phyloP scores from a whole-genome alignment of 2,888 invertebrate species.

The Chymomyza fuscimana region DNA sequence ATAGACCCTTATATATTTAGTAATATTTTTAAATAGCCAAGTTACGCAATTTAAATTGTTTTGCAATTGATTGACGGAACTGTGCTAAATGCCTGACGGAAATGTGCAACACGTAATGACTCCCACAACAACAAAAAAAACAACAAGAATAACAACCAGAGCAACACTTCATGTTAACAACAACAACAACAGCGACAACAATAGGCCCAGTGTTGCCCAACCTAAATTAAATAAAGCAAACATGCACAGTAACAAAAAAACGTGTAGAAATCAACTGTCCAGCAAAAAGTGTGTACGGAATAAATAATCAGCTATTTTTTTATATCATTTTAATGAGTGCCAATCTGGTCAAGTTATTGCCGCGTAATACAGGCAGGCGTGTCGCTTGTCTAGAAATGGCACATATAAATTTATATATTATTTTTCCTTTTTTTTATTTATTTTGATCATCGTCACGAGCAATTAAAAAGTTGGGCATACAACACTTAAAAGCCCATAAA shows the following conservation, averaged over 20 bases:
- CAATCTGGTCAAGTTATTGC: slow-evolving; percentile 17
- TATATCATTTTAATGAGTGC: slow-evolving; percentile 57
- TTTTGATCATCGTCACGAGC: slow-evolving; percentile 26
- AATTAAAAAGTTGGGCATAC: slow-evolving; percentile 28
- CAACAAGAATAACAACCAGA: slow-evolving; percentile 20
- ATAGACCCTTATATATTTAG: background rate
- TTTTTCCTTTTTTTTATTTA: background rate
- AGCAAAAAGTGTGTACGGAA: slow-evolving; percentile 41
- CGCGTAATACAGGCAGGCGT: slow-evolving; percentile 63
- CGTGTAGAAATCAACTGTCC: slow-evolving; percentile 43
- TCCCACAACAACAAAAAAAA: background rate
- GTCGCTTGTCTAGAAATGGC: slow-evolving; percentile 54
- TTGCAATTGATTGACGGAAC: slow-evolving; percentile 63
- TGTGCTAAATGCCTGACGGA: slow-evolving; percentile 48
- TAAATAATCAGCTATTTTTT: slow-evolving; percentile 45
- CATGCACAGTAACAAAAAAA: slow-evolving; percentile 47
- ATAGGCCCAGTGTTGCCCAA: slow-evolving; percentile 3
- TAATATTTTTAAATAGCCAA: slow-evolving; percentile 35
- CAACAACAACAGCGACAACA: background rate
- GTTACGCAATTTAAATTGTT: slow-evolving; percentile 51
- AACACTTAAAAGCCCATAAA: slow-evolving; percentile 46
- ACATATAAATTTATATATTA: slow-evolving; percentile 27
- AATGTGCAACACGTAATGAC: slow-evolving; percentile 31
- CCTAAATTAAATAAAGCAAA: slow-evolving; percentile 26
- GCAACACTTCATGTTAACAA: slow-evolving; percentile 32